Conservation (phyloP, 2,797 vertebrate genomes). For the Labeo calbasu region DNA sequence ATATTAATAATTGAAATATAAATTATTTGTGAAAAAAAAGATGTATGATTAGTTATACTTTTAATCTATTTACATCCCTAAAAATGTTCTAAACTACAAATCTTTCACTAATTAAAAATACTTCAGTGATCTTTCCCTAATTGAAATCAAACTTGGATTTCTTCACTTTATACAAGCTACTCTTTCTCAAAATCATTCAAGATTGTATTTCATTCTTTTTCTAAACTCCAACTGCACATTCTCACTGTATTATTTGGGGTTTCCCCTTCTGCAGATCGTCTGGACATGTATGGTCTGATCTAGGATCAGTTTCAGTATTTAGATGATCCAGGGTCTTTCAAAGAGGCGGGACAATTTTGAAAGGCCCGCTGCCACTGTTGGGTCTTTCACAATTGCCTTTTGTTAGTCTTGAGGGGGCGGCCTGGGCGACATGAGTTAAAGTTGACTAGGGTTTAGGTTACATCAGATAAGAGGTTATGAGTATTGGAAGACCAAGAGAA, state of each 20-base stretch:
- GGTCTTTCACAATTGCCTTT: constrained; percentile 85
- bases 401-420: constrained; percentile 71
- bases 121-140: not conserved
- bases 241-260: constrained; percentile 55
- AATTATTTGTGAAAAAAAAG: not conserved
- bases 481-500: constrained; percentile 74
- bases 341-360: constrained; percentile 50
- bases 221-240: constrained; percentile 48
- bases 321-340: constrained; percentile 1
- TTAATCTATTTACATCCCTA: not conserved
- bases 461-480: constrained; percentile 84
- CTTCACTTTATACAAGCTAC: not conserved
- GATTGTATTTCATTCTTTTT: constrained; percentile 41
- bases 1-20: too few species aligned
- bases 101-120: not conserved
- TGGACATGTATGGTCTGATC: constrained; percentile 58
- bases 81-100: not conserved
- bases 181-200: constrained; percentile 16
- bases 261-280: constrained; percentile 47
- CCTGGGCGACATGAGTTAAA: constrained; percentile 77
- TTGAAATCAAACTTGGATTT: not conserved
- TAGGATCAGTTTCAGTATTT: constrained; percentile 66
- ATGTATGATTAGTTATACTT: not conserved
- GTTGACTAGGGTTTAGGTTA: constrained; percentile 83
- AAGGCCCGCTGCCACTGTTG: constrained; percentile 68